Percentiles rank a stretch among this genome's conserved stretches.
phyloP scores from a whole-genome alignment of 2,888 invertebrate species.

The Augochlorella aurata region DNA sequence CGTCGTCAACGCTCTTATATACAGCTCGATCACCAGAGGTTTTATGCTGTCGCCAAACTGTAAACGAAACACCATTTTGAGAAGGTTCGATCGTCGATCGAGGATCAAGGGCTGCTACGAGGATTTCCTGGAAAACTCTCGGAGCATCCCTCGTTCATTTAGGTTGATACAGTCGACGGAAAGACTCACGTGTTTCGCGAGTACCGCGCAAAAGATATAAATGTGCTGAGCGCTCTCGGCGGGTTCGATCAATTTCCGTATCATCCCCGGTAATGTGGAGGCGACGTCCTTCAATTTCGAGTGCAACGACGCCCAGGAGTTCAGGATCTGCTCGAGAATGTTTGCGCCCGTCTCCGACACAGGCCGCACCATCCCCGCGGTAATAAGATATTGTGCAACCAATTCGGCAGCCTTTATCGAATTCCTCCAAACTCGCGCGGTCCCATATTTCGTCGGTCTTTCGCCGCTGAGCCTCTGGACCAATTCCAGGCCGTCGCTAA shows the following conservation, averaged over 20 bases:
- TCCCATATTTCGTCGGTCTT: conserved; percentile 81
- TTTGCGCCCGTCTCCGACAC: conserved; percentile 78
- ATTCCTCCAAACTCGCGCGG: conserved; percentile 84
- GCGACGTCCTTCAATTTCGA: conserved; percentile 77
- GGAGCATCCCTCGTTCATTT: not conserved
- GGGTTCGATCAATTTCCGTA: conserved; percentile 82
- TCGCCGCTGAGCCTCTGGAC: conserved; percentile 83
- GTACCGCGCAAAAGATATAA: conserved; percentile 85
- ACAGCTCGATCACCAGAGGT: conserved; percentile 88
- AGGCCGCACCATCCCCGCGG: conserved; percentile 83
- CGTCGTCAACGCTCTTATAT: conserved; percentile 88
- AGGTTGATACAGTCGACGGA: too few species aligned
- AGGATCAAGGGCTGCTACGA: not conserved
- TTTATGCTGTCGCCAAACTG: conserved; percentile 85
- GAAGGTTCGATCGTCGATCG: not conserved
- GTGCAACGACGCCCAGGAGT: conserved; percentile 79
- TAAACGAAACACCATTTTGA: conserved; percentile 45
- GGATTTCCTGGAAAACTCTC: not conserved
- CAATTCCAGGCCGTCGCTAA: conserved; percentile 84
- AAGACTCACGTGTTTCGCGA: conserved; percentile 80
- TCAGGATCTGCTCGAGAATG: conserved; percentile 78
- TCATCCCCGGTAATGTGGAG: conserved; percentile 78
- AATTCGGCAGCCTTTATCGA: conserved; percentile 84
- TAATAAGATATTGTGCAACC: conserved; percentile 84
- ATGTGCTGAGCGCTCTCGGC: conserved; percentile 87